Conservation (phyloP, 2,797 vertebrate genomes). For the Muscicapa comitata region DNA sequence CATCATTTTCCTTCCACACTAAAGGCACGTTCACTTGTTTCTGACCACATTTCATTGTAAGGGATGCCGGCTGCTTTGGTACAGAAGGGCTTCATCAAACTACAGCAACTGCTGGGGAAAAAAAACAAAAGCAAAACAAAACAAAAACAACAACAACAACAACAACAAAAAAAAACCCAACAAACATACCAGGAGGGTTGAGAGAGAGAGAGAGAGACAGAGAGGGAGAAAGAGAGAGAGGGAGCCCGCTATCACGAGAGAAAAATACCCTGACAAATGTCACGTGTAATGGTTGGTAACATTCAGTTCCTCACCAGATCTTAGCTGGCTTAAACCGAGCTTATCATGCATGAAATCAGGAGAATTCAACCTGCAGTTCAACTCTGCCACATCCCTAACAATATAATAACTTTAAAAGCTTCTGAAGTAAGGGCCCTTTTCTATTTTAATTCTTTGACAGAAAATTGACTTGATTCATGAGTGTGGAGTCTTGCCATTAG, state of each 20-base stretch:
- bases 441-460: background rate
- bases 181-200: background rate
- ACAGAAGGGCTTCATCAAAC: background rate
- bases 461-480: background rate
- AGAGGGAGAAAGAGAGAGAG: background rate
- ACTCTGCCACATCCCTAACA: background rate
- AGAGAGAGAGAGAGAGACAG: background rate
- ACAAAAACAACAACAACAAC: background rate
- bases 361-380: background rate
- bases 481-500: background rate
- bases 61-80: background rate
- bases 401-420: background rate
- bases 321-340: background rate
- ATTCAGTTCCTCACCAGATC: background rate
- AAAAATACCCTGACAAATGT: background rate
- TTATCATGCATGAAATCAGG: background rate
- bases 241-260: background rate
- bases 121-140: background rate
- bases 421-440: background rate
- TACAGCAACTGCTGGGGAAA: background rate
- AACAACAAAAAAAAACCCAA: background rate
- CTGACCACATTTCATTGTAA: background rate
- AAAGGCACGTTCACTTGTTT: background rate
- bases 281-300: background rate
- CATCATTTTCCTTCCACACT: background rate